These are phyloP conservation scores for Nyctibius grandis DNA, from an alignment of 2,797 vertebrate genomes.

Conservation along the genomic window DNA sequence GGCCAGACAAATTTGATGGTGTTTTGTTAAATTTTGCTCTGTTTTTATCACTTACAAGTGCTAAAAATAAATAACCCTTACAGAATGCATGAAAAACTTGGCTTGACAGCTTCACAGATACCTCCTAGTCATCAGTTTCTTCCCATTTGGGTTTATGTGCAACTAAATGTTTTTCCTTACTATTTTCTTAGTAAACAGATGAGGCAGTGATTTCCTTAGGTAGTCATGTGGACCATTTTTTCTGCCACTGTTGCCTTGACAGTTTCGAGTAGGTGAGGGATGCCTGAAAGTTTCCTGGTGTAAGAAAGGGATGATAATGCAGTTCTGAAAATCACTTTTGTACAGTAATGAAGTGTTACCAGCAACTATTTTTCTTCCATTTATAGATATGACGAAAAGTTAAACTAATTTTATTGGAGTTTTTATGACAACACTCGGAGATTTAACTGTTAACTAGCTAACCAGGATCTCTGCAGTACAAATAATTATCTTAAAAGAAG, in stretches of 20 bases:
- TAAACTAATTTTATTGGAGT: not conserved
- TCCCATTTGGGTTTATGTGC: not conserved
- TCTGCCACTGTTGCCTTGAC: not conserved
- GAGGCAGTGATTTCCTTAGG: not conserved
- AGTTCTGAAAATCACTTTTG: not conserved
- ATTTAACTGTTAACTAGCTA: not conserved
- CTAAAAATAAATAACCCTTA: not conserved
- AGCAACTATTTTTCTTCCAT: not conserved
- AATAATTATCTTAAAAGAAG: not conserved
- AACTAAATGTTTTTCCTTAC: not conserved
- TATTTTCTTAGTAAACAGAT: not conserved
- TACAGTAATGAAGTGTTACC: not conserved
- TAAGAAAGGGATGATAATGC: not conserved
- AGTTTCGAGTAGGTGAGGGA: not conserved
- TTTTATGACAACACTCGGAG: not conserved
- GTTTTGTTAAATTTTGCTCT: not conserved
- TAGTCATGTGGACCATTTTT: not conserved
- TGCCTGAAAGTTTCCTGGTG: not conserved
- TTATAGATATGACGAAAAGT: not conserved
- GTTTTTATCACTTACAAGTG: not conserved
- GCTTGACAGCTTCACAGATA: not conserved
- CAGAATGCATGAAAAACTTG: not conserved
- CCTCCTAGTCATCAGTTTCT: not conserved
- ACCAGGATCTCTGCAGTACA: not conserved
- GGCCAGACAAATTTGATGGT: not conserved